These are phyloP conservation scores for Capreolus pygargus DNA, from an alignment of 2,113 vertebrate genomes.

Conservation along the genomic window DNA sequence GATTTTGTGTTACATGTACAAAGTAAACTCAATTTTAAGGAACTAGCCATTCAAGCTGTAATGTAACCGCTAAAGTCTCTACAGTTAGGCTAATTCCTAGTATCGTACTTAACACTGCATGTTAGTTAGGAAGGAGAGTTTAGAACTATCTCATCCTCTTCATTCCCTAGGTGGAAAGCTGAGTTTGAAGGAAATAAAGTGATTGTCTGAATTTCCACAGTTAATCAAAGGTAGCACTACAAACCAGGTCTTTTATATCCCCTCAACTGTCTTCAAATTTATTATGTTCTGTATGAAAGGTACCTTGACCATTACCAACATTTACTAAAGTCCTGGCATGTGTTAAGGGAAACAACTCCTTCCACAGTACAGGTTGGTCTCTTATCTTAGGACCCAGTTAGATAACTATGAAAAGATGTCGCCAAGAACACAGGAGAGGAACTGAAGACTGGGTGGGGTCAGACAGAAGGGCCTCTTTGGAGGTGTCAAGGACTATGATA, in stretches of 20 bases:
- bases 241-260: not conserved
- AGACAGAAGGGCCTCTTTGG: not conserved
- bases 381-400: not conserved
- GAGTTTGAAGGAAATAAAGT: not conserved
- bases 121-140: not conserved
- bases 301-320: not conserved
- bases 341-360: not conserved
- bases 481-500: not conserved
- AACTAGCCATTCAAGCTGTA: not conserved
- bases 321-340: not conserved
- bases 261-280: not conserved
- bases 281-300: not conserved
- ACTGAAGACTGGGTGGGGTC: constrained; percentile 45
- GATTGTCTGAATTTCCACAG: not conserved
- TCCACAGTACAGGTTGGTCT: not conserved
- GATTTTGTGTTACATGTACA: not conserved
- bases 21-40: not conserved
- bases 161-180: not conserved
- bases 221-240: not conserved
- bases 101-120: not conserved
- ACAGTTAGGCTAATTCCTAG: not conserved
- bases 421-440: constrained; percentile 32
- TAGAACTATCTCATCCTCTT: not conserved
- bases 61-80: not conserved
- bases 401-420: not conserved